Evolutionary conservation across 2,797 vertebrate species (phyloP), one percentile per base, ranked within the genome.

Genomic region (Cheirogaleus major): DNA sequence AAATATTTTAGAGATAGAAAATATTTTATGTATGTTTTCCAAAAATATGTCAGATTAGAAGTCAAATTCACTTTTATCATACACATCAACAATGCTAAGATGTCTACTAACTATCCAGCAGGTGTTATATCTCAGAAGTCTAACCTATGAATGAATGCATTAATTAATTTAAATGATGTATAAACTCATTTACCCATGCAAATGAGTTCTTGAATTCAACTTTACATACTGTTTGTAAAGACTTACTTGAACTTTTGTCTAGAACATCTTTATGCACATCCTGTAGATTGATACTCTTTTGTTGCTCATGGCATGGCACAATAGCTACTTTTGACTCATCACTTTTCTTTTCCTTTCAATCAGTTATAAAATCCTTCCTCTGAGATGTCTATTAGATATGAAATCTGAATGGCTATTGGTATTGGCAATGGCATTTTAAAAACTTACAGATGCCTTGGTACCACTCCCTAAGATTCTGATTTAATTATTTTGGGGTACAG

Each of bases 1-100:
- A 94, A 85, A 89, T 88, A 81, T n/a, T 89, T 94, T n/a, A 73
- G 72, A 81, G 80, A 69, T 45, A 80, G 67, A 96, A 92, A 93
- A 69, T 13, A 88, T 89, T 83, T 95, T 55, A 17, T 93, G 57
- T 87, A 52, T 75, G 32, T 67, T 93, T 95, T 91, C 59, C 30
- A 76, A 92, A 96, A 94, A 59, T 79, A 72, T 35, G 41, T 93
- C 61, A 67, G 7, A 76, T 50, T 96, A 50, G 14, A 96, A 94
- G 55, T 89, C 63, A 94, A 61, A 57, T 69, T 92, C 3, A 86
- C n/a, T 32, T 89, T 92, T 92, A 75, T 41, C 32, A 84, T 82
- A 48, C 3, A n/a, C 73, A 90, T 75, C 57, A 92, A 72, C 38
- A 92, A 72, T 92, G 30, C 63, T 95, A 89, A 81, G 67, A 73